Evolutionary conservation across 2,113 vertebrate species (phyloP).

Genomic region (Paradoxurus hermaphroditus): DNA sequence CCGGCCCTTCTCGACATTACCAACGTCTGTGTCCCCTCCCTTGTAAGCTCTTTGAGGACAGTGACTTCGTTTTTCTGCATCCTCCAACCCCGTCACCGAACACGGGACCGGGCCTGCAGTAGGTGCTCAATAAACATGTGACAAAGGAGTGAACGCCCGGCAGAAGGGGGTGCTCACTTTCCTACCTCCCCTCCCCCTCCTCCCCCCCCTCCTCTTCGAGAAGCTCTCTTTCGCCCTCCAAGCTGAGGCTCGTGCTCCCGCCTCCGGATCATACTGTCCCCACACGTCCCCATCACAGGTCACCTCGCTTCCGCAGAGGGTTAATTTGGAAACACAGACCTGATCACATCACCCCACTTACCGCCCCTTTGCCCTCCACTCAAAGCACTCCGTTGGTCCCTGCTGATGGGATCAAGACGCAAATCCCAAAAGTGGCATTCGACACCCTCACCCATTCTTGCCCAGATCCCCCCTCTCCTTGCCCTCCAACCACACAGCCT

Average conservation of each 20-base stretch:
- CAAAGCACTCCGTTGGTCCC: neutral
- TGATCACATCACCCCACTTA: neutral
- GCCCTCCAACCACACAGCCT: neutral
- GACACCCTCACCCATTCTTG: neutral
- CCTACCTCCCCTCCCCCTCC: neutral
- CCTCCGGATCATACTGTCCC: neutral
- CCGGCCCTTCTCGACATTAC: neutral
- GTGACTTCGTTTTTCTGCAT: neutral
- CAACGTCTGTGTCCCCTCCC: neutral
- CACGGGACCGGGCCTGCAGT: neutral
- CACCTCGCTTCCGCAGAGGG: neutral
- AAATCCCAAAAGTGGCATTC: neutral
- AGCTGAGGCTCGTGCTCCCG: fast-evolving
- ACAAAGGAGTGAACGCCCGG: fast-evolving
- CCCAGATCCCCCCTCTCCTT: neutral
- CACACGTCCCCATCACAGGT: fast-evolving
- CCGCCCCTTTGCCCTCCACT: neutral
- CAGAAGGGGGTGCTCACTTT: neutral
- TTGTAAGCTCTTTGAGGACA: neutral
- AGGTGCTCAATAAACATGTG: neutral
- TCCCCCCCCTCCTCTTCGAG: too few species aligned
- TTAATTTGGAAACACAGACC: neutral
- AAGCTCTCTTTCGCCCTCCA: fast-evolving
- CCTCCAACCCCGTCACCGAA: neutral
- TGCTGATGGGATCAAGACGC: neutral